These are phyloP conservation scores for Dryococelus australis DNA, from an alignment of 2,888 invertebrate genomes.

Conservation along the genomic window DNA sequence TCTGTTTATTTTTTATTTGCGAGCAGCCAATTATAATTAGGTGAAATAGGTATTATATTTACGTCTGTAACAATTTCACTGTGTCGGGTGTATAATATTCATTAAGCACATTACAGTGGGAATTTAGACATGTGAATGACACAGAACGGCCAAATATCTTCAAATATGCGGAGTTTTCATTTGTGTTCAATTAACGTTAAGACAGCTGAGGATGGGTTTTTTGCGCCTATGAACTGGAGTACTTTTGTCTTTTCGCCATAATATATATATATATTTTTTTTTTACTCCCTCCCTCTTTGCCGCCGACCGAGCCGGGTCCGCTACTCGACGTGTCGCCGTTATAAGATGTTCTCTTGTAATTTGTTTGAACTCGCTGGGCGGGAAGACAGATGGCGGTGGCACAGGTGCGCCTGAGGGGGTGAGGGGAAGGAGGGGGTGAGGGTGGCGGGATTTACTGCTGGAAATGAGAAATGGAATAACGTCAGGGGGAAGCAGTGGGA, in stretches of 20 bases:
- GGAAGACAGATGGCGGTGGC: conserved; percentile 11
- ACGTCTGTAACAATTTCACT: too few species aligned
- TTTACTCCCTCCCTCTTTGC: neutral
- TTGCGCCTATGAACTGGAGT: neutral
- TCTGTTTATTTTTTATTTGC: too few species aligned
- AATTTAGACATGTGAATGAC: too few species aligned
- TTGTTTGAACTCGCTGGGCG: conserved; percentile 16
- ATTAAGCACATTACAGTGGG: too few species aligned
- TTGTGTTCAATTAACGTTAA: too few species aligned
- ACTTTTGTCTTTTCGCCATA: neutral
- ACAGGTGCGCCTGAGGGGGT: neutral
- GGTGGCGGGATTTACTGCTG: neutral
- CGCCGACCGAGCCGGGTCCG: neutral
- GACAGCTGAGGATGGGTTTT: too few species aligned
- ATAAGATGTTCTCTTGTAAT: conserved; percentile 16
- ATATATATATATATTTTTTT: too few species aligned
- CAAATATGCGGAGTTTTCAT: too few species aligned
- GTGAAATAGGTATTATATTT: too few species aligned
- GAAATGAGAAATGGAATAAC: conserved; percentile 11
- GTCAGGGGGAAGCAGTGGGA: neutral
- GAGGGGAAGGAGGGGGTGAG: neutral
- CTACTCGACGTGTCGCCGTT: conserved; percentile 16
- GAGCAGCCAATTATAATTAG: too few species aligned
- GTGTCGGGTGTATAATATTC: too few species aligned
- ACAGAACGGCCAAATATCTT: too few species aligned